phyloP scores from a whole-genome alignment of 2,888 invertebrate species.

The Fabriciana adippe region DNA sequence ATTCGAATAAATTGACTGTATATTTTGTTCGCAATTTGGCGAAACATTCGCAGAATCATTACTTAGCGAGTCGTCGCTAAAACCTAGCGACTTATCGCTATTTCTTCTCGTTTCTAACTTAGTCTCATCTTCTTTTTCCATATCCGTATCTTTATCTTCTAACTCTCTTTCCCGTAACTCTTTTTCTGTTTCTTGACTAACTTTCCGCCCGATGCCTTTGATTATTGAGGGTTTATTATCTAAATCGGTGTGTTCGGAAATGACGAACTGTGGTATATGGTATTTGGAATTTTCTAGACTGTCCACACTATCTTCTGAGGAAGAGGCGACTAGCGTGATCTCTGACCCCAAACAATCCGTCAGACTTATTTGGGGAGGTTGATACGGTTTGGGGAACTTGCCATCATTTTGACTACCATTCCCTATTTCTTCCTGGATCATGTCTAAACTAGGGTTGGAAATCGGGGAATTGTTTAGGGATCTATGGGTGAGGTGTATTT shows the following conservation, averaged over 20 bases:
- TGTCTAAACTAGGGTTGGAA: constrained; percentile 86
- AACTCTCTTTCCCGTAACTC: constrained; percentile 26
- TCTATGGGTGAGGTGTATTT: constrained; percentile 75
- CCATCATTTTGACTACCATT: constrained; percentile 63
- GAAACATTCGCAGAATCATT: constrained; percentile 83
- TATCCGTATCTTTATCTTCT: constrained; percentile 59
- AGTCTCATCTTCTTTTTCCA: constrained; percentile 59
- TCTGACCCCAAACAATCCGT: constrained; percentile 95
- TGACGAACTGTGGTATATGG: constrained; percentile 84
- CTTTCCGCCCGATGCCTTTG: constrained; percentile 87
- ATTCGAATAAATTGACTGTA: constrained; percentile 76
- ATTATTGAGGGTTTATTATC: constrained; percentile 90
- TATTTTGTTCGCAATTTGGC: constrained; percentile 79
- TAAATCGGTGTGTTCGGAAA: constrained; percentile 86
- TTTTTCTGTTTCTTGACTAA: constrained; percentile 84
- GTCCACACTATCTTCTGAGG: constrained; percentile 88
- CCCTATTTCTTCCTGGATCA: constrained; percentile 87
- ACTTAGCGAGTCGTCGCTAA: constrained; percentile 88
- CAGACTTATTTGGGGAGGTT: constrained; percentile 91
- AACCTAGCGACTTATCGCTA: constrained; percentile 86
- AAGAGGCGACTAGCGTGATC: constrained; percentile 89
- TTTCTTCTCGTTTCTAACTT: constrained; percentile 79
- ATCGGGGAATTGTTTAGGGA: constrained; percentile 84
- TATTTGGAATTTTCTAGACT: constrained; percentile 83
- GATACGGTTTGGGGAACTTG: constrained; percentile 55